Evolutionary conservation across 1,140 invertebrate species (phyloP).

Genomic region (Drosophila athabasca): DNA sequence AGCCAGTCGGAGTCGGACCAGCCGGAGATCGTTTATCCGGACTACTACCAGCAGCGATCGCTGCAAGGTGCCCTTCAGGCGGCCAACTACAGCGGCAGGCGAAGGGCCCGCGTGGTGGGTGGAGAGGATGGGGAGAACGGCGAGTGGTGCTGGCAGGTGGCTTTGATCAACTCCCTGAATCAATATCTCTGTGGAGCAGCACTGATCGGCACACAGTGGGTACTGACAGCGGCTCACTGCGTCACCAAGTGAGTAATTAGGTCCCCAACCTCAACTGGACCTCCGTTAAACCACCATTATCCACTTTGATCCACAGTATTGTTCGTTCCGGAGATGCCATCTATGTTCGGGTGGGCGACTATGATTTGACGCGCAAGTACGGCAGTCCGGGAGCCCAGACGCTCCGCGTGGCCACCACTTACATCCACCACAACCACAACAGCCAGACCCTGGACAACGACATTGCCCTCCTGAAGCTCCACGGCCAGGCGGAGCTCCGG

Average conservation of each 20-base stretch:
- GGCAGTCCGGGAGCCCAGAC: slow-evolving; percentile 95
- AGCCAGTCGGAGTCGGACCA: slow-evolving; percentile 36
- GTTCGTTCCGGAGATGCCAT: slow-evolving; percentile 95
- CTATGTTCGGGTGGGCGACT: slow-evolving; percentile 96
- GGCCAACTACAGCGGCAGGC: slow-evolving; percentile 52
- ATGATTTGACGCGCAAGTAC: slow-evolving; percentile 94
- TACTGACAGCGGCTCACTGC: slow-evolving; percentile 97
- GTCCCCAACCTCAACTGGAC: neutral
- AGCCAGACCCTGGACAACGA: slow-evolving; percentile 98
- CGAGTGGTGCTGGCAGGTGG: slow-evolving; percentile 98
- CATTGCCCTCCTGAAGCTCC: slow-evolving; percentile 95
- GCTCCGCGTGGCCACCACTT: slow-evolving; percentile 93
- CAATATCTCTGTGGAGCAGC: slow-evolving; percentile 98
- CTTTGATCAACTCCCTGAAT: slow-evolving; percentile 95
- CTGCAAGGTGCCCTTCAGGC: slow-evolving; percentile 16
- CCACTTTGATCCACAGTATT: slow-evolving; percentile 86
- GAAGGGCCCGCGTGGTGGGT: slow-evolving; percentile 91
- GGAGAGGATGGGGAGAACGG: slow-evolving; percentile 94
- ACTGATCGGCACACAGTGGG: slow-evolving; percentile 96
- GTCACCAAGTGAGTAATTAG: slow-evolving; percentile 92
- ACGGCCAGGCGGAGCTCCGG: slow-evolving; percentile 94
- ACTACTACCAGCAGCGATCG: slow-evolving; percentile 47
- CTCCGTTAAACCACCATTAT: neutral
- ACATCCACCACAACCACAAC: slow-evolving; percentile 98
- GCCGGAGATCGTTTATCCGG: slow-evolving; percentile 52